Evolutionary conservation across 2,888 invertebrate genomes (phyloP).

Genomic region (Leucoma salicis): DNA sequence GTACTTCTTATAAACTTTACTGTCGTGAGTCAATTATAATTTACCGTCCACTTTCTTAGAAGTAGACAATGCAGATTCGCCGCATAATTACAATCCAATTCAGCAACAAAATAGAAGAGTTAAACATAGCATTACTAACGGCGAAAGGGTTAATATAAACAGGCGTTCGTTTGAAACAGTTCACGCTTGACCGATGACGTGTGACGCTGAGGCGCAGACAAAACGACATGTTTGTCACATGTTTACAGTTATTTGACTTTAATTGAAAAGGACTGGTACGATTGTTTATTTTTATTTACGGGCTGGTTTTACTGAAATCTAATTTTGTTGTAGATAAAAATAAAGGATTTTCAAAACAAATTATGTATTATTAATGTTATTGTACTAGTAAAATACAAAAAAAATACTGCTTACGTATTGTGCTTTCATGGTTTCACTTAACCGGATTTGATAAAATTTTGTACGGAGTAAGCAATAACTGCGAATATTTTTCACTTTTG

Average conservation of each 20-base stretch:
- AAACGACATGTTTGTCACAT: constrained; percentile 28
- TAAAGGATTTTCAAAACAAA: no score
- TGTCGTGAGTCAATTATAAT: no score
- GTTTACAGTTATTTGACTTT: constrained; percentile 31
- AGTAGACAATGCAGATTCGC: background rate
- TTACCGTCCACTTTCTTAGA: background rate
- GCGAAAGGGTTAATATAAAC: constrained; percentile 38
- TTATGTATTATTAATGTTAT: no score
- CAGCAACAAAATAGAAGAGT: constrained; percentile 22
- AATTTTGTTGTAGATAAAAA: background rate
- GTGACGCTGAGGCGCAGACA: constrained; percentile 30
- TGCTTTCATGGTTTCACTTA: no score
- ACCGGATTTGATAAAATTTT: no score
- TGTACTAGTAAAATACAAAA: no score
- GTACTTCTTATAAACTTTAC: no score
- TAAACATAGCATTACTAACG: constrained; percentile 31
- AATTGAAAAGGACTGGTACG: constrained; percentile 23
- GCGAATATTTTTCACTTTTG: no score
- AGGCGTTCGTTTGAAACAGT: constrained; percentile 40
- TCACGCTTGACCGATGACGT: constrained; percentile 42
- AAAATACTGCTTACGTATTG: no score
- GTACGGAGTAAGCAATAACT: no score
- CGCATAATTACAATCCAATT: constrained; percentile 28
- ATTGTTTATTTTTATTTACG: background rate
- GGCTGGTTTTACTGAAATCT: background rate